phyloP scores from a whole-genome alignment of 1,140 invertebrate species.

The Globodera rostochiensis region DNA sequence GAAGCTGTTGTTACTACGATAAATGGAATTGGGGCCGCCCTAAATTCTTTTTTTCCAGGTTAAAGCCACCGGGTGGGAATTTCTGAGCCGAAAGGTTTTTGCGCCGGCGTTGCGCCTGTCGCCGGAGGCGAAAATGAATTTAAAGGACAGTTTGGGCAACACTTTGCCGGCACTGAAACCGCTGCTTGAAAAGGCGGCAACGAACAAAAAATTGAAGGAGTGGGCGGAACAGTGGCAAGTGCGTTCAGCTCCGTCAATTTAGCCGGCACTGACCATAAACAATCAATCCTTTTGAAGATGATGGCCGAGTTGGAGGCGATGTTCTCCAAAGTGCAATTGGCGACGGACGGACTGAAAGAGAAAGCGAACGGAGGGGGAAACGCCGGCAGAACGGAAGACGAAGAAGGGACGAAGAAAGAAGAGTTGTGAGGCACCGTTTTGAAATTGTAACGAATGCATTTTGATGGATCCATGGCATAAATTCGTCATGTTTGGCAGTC shows the following conservation, averaged over 20 bases:
- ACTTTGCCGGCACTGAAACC: not conserved
- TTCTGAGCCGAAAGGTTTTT: not conserved
- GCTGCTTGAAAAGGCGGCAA: not conserved
- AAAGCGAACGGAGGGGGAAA: no score
- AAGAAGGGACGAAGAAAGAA: no score
- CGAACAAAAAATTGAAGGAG: slow-evolving; percentile 9
- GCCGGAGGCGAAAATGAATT: not conserved
- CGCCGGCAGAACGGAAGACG: no score
- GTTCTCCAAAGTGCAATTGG: not conserved
- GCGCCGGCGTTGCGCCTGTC: not conserved
- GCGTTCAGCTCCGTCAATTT: not conserved
- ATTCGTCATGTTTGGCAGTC: no score
- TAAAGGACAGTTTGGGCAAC: not conserved
- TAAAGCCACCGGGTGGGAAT: slow-evolving; percentile 4
- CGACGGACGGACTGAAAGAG: not conserved
- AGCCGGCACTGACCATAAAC: not conserved
- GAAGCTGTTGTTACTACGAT: not conserved
- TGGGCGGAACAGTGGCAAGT: slow-evolving; percentile 8
- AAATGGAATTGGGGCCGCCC: not conserved
- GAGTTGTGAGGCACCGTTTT: no score
- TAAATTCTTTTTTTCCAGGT: not conserved
- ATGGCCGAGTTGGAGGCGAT: slow-evolving; percentile 14
- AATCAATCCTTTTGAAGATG: not conserved
- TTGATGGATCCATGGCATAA: no score
- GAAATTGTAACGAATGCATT: no score